Percentiles rank a stretch among this genome's conserved stretches.
Evolutionary conservation across 2,113 vertebrate species (phyloP).

Genomic region (Psittacara wagleri): DNA sequence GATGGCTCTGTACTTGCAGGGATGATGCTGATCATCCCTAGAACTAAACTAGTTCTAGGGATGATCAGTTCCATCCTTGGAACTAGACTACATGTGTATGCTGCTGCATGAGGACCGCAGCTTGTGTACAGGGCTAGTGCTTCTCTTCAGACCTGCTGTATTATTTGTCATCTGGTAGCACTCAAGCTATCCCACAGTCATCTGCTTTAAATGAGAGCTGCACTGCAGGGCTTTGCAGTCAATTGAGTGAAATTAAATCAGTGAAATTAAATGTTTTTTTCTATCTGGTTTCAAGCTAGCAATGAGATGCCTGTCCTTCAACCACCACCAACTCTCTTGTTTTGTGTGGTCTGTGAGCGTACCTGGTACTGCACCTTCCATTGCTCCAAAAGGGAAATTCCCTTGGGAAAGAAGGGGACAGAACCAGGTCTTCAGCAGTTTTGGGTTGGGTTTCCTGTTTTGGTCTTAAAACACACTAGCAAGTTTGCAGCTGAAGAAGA

Average conservation of each 20-base stretch:
- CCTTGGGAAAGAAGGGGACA: background rate
- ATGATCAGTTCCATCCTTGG: background rate
- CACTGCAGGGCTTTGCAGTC: background rate
- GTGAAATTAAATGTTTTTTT: background rate
- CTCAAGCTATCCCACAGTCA: background rate
- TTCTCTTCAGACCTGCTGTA: slow-evolving; percentile 2
- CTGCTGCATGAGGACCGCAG: background rate
- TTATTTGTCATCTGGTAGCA: background rate
- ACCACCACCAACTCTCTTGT: background rate
- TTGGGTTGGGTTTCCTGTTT: background rate
- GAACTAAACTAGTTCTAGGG: background rate
- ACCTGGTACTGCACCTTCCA: background rate
- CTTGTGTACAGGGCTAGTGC: background rate
- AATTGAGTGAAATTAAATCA: background rate
- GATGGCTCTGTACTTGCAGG: rapidly evolving
- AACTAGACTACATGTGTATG: background rate
- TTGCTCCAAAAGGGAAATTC: background rate
- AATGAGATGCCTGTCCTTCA: background rate
- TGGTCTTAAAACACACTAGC: background rate
- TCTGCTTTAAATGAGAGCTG: background rate
- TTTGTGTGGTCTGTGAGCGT: rapidly evolving
- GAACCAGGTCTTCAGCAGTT: background rate
- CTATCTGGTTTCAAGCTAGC: background rate
- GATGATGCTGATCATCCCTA: too few species aligned
- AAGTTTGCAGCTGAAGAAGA: background rate